Percentiles rank a stretch among this genome's conserved stretches.
These are phyloP conservation scores for Beroe forskalii DNA, from an alignment of 37 sponge, comb jelly and placozoan genomes.

Conservation along the genomic window DNA sequence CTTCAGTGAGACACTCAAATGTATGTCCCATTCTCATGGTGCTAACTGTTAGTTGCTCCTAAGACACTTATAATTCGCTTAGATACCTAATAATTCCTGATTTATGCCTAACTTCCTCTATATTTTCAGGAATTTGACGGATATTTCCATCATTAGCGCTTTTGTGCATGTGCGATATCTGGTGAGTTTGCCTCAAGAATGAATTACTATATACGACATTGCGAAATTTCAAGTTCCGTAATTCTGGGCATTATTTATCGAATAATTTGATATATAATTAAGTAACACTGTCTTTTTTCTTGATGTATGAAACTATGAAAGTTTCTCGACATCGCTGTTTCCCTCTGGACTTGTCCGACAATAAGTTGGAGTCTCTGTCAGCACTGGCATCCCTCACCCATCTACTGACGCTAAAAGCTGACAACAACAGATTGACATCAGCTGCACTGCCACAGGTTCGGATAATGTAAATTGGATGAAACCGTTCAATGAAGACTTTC, in stretches of 20 bases:
- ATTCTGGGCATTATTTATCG: background rate
- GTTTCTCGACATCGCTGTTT: too few relatives aligned
- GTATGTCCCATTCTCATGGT: too few relatives aligned
- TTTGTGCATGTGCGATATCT: slow-evolving; percentile 6
- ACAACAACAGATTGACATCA: slow-evolving; percentile 78
- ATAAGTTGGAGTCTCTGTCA: slow-evolving; percentile 77
- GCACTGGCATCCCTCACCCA: slow-evolving; percentile 73
- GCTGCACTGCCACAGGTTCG: slow-evolving; percentile 71
- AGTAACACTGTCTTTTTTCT: too few relatives aligned
- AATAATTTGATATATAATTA: too few relatives aligned
- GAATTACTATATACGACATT: too few relatives aligned
- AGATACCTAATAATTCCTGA: too few relatives aligned
- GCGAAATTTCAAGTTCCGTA: too few relatives aligned
- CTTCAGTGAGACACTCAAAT: background rate
- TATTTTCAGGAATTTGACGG: background rate
- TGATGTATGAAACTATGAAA: background rate
- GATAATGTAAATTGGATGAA: too few relatives aligned
- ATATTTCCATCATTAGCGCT: slow-evolving; percentile 3
- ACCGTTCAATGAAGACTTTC: too few relatives aligned
- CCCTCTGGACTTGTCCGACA: slow-evolving; percentile 83
- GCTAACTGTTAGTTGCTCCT: too few relatives aligned
- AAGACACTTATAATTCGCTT: too few relatives aligned
- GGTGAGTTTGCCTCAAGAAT: too few relatives aligned
- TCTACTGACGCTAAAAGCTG: slow-evolving; percentile 84
- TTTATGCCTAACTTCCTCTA: background rate